A percentile compares a stretch with the other conserved stretches of the same genome.
Conservation (phyloP, 2,888 invertebrate species). For the Linhomoeus sp. region DNA sequence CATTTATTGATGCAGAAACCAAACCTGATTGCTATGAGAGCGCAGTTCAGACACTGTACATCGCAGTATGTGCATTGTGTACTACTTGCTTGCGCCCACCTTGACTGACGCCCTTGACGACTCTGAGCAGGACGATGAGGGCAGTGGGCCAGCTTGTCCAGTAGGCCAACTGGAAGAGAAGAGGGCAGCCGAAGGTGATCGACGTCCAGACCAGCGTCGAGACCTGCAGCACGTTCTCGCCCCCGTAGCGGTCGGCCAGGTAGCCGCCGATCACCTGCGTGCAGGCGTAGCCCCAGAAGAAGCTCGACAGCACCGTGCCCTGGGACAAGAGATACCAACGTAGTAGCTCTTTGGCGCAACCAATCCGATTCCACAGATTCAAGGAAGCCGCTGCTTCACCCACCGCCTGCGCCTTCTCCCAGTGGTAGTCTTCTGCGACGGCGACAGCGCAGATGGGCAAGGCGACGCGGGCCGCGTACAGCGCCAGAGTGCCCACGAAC, state of each 20-base stretch:
- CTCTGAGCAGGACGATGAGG: conserved; percentile 41
- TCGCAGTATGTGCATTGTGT: too few species aligned
- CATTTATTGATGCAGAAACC: too few species aligned
- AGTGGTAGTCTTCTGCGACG: conserved; percentile 43
- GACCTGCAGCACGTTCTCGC: conserved; percentile 42
- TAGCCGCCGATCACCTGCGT: conserved; percentile 38
- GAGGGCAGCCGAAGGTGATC: conserved; percentile 6
- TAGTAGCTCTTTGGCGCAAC: background rate
- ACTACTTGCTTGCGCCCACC: conserved; percentile 14
- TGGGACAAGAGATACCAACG: conserved; percentile 7
- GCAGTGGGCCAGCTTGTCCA: conserved; percentile 34
- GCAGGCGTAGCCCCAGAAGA: conserved; percentile 53
- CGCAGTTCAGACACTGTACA: too few species aligned
- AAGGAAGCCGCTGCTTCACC: background rate
- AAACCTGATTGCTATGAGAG: background rate
- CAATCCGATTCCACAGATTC: background rate
- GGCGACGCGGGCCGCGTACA: conserved; percentile 46
- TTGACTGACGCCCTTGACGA: conserved; percentile 46
- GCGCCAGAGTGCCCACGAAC: conserved; percentile 43
- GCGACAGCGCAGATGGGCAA: conserved; percentile 45
- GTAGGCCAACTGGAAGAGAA: conserved; percentile 31
- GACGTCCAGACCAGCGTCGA: conserved; percentile 36
- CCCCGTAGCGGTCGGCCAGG: conserved; percentile 39
- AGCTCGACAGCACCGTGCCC: conserved; percentile 48
- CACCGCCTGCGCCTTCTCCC: conserved; percentile 45